These are phyloP conservation scores for Mesoclemmys tuberculata DNA, from an alignment of 2,113 vertebrate genomes.

Conservation along the genomic window DNA sequence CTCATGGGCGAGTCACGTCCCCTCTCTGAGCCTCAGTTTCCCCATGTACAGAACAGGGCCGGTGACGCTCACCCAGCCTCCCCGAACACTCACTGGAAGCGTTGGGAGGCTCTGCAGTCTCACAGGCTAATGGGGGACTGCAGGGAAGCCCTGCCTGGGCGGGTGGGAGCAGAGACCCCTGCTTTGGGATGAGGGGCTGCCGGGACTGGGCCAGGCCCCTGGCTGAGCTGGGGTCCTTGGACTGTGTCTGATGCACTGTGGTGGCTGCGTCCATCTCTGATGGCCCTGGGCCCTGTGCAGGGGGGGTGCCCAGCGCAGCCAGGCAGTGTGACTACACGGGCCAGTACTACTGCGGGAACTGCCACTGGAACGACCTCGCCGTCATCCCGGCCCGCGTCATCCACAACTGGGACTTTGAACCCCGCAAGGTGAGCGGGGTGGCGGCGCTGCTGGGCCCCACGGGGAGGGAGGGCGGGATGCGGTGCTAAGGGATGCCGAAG, in stretches of 20 bases:
- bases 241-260: fast-evolving
- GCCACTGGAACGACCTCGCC: constrained; percentile 96
- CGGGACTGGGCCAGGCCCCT: neutral
- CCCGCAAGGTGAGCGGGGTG: constrained; percentile 85
- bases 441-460: neutral
- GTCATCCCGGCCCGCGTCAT: constrained; percentile 93
- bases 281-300: constrained; percentile 57
- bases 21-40: neutral
- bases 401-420: constrained; percentile 99
- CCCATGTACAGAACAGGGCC: neutral
- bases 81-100: neutral
- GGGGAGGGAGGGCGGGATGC: too few relatives aligned
- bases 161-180: neutral
- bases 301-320: constrained; percentile 92
- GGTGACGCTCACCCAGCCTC: neutral
- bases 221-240: neutral
- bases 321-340: constrained; percentile 97
- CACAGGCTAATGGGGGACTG: neutral
- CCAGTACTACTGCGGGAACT: constrained; percentile 96
- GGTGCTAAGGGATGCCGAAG: too few relatives aligned
- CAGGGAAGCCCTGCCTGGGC: too few relatives aligned
- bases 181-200: too few relatives aligned
- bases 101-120: neutral
- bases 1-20: neutral
- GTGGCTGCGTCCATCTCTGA: neutral